Conservation (phyloP, 2,888 invertebrate species). For the Agrilus cyanescens region DNA sequence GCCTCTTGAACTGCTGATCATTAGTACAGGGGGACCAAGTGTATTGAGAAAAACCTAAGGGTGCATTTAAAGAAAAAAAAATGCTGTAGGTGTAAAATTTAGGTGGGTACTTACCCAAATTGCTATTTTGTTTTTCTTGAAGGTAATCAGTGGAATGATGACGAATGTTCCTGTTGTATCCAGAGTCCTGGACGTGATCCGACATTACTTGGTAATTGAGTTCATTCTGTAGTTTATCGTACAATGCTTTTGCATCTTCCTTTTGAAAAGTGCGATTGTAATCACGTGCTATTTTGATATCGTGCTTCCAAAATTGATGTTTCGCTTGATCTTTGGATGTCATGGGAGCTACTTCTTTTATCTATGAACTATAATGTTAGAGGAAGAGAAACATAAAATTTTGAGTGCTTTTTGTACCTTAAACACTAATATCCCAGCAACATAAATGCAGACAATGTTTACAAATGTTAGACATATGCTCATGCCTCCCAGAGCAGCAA, state of each 20-base stretch:
- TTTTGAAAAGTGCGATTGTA: conserved; percentile 37
- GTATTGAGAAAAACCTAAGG: conserved; percentile 12
- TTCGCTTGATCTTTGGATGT: conserved; percentile 34
- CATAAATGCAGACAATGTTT: conserved; percentile 62
- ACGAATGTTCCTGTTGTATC: too few species aligned
- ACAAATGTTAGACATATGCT: conserved; percentile 61
- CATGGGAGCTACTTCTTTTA: conserved; percentile 50
- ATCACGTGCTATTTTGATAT: conserved; percentile 47
- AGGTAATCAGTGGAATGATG: background rate
- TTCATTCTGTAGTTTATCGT: background rate
- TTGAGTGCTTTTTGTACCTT: conserved; percentile 36
- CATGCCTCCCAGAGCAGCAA: conserved; percentile 50
- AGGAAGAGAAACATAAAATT: background rate
- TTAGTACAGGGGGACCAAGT: conserved; percentile 26
- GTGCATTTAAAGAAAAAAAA: too few species aligned
- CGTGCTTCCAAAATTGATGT: conserved; percentile 49
- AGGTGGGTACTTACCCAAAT: too few species aligned
- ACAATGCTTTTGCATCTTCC: conserved; percentile 8
- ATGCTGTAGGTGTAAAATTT: too few species aligned
- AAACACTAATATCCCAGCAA: conserved; percentile 56
- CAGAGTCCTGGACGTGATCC: too few species aligned
- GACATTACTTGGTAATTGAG: too few species aligned
- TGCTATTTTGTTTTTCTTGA: background rate
- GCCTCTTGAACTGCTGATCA: too few species aligned
- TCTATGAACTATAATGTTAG: conserved; percentile 29